These are phyloP conservation scores for Gandaritis pyraliata DNA, from an alignment of 2,888 invertebrate genomes.

Conservation along the genomic window DNA sequence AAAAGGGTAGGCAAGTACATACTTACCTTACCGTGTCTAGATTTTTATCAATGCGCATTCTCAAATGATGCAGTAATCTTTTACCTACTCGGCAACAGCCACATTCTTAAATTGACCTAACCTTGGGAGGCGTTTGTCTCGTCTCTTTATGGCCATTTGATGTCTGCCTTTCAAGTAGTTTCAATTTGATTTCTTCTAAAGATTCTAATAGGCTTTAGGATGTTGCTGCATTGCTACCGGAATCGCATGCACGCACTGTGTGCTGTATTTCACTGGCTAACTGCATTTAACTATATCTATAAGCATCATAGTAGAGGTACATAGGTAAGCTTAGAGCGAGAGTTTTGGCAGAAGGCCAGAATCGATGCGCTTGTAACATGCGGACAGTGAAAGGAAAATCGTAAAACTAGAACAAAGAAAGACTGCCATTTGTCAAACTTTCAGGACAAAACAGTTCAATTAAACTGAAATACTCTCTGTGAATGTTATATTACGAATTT, in stretches of 20 bases:
- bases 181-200: slow-evolving; percentile 47
- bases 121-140: slow-evolving; percentile 50
- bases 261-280: slow-evolving; percentile 12
- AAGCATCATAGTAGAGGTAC: not conserved
- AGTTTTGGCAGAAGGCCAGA: slow-evolving; percentile 31
- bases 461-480: not conserved
- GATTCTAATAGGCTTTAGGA: slow-evolving; percentile 28
- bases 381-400: slow-evolving; percentile 16
- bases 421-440: not conserved
- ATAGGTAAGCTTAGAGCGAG: slow-evolving; percentile 18
- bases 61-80: slow-evolving; percentile 26
- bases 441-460: not conserved
- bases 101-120: slow-evolving; percentile 50
- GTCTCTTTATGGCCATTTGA: slow-evolving; percentile 37
- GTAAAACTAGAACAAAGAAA: slow-evolving; percentile 7
- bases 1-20: not conserved
- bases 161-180: slow-evolving; percentile 30
- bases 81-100: slow-evolving; percentile 40
- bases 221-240: slow-evolving; percentile 32
- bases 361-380: slow-evolving; percentile 20
- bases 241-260: slow-evolving; percentile 23
- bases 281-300: slow-evolving; percentile 24
- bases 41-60: slow-evolving; percentile 29
- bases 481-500: not conserved
- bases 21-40: slow-evolving; percentile 5